A percentile compares a stretch with the other conserved stretches of the same genome.
Conservation (phyloP, 2,888 invertebrate species). For the Patella depressa region DNA sequence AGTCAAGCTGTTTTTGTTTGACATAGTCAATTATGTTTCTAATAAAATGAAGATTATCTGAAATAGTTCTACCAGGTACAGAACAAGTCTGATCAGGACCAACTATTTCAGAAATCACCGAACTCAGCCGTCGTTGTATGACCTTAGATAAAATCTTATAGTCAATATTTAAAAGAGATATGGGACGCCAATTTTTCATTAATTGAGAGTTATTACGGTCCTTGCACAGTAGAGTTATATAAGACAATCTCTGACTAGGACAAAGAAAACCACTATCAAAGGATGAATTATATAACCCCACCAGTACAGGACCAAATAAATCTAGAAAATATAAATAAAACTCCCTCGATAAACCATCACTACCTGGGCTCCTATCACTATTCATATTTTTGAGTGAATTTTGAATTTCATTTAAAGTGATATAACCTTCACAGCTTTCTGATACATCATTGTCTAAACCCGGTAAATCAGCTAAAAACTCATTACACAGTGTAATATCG, state of each 20-base stretch:
- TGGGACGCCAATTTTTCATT: slow-evolving; percentile 38
- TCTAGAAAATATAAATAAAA: slow-evolving; percentile 34
- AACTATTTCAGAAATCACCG: slow-evolving; percentile 21
- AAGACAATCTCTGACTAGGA: slow-evolving; percentile 21
- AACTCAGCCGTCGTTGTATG: slow-evolving; percentile 21
- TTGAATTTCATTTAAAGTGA: slow-evolving; percentile 16
- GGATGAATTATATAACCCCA: slow-evolving; percentile 21
- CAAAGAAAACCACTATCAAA: slow-evolving; percentile 29
- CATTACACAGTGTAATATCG: slow-evolving; percentile 15
- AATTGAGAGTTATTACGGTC: slow-evolving; percentile 28
- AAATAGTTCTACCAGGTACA: slow-evolving; percentile 20
- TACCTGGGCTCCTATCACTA: slow-evolving; percentile 36
- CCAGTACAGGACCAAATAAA: slow-evolving; percentile 27
- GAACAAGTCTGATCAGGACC: slow-evolving; percentile 23
- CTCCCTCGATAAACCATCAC: slow-evolving; percentile 41
- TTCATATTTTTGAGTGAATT: slow-evolving; percentile 28
- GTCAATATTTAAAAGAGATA: slow-evolving; percentile 38
- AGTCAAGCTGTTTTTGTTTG: neutral
- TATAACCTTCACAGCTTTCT: slow-evolving; percentile 11
- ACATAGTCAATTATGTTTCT: slow-evolving; percentile 28
- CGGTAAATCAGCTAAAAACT: slow-evolving; percentile 19
- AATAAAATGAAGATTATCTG: slow-evolving; percentile 20
- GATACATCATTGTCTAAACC: neutral
- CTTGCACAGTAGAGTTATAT: slow-evolving; percentile 41
- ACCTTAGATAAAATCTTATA: slow-evolving; percentile 37